Conservation (phyloP, 2,113 vertebrate genomes). For the Gorsachius goisagi region DNA sequence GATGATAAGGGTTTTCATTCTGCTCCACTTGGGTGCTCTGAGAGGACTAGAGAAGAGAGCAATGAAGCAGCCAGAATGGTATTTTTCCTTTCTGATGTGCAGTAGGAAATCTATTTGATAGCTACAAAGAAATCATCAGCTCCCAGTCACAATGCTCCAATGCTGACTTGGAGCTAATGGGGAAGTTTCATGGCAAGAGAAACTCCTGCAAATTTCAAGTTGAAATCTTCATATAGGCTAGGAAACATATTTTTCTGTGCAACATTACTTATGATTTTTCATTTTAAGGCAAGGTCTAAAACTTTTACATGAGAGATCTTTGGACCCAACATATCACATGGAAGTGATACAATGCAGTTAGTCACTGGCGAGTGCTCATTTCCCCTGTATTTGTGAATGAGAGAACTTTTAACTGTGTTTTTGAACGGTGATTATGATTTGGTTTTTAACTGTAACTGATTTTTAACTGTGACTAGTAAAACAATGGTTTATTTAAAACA, state of each 20-base stretch:
- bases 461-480: background rate
- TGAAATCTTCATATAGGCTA: background rate
- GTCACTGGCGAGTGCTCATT: background rate
- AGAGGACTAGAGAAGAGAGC: background rate
- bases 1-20: background rate
- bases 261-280: background rate
- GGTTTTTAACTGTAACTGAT: background rate
- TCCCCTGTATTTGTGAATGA: background rate
- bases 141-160: background rate
- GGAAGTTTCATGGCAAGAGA: background rate
- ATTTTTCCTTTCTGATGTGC: background rate
- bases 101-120: background rate
- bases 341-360: background rate
- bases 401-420: background rate
- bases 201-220: background rate
- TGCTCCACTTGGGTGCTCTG: background rate
- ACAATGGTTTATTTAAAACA: background rate
- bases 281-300: background rate
- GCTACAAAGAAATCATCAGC: background rate
- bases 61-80: background rate
- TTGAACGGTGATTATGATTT: background rate
- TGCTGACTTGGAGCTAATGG: background rate
- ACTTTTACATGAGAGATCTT: background rate
- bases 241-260: background rate
- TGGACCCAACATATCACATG: background rate